Conservation (phyloP, 2,797 vertebrate genomes). For the Pterois miles region DNA sequence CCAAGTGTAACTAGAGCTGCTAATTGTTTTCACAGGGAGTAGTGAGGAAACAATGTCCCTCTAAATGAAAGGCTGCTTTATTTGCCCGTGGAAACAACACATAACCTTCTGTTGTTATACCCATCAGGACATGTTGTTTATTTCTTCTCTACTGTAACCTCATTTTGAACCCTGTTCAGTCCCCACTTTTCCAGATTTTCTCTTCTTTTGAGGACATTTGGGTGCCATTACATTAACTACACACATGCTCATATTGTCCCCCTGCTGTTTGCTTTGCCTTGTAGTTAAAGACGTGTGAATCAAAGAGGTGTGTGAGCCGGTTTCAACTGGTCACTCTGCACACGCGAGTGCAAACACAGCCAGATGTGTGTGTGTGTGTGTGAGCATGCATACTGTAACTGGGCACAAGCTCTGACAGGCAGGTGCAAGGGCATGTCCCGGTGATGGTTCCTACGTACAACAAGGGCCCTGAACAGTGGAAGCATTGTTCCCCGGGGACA, state of each 20-base stretch:
- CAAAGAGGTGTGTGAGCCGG: slow-evolving; percentile 26
- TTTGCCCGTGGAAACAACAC: slow-evolving; percentile 40
- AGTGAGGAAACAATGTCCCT: slow-evolving; percentile 62
- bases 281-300: slow-evolving; percentile 44
- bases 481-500: slow-evolving; percentile 70
- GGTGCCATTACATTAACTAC: slow-evolving; percentile 24
- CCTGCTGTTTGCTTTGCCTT: slow-evolving; percentile 38
- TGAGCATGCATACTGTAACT: slow-evolving; percentile 9
- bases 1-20: slow-evolving; percentile 62
- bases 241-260: slow-evolving; percentile 1
- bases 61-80: slow-evolving; percentile 50
- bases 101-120: slow-evolving; percentile 20
- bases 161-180: slow-evolving; percentile 1
- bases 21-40: slow-evolving; percentile 79
- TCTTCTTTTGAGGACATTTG: slow-evolving; percentile 6
- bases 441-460: slow-evolving; percentile 51
- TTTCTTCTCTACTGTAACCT: slow-evolving; percentile 10
- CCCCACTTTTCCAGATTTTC: not conserved
- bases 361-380: slow-evolving; percentile 45
- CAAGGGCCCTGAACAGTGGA: slow-evolving; percentile 59
- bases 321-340: slow-evolving; percentile 49
- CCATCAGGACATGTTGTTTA: slow-evolving; percentile 33
- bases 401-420: slow-evolving; percentile 52
- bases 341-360: slow-evolving; percentile 31
- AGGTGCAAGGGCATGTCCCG: slow-evolving; percentile 66